These are phyloP conservation scores for Cordilura impudica DNA, from an alignment of 2,888 invertebrate genomes.

Conservation along the genomic window DNA sequence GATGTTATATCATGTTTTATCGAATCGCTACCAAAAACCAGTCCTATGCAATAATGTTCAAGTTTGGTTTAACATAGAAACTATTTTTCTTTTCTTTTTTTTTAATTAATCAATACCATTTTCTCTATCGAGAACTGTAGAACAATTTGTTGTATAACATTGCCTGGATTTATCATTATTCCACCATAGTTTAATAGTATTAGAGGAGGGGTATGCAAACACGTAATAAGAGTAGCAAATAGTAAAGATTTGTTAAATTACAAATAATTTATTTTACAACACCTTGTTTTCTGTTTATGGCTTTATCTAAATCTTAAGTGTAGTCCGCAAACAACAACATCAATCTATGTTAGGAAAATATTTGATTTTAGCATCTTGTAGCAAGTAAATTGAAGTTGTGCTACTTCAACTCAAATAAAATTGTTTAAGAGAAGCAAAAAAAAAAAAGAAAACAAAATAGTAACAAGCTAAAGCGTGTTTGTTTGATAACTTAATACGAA, in stretches of 20 bases:
- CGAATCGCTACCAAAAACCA: not conserved
- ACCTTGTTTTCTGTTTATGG: conserved; percentile 36
- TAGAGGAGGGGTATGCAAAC: not conserved
- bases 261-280: conserved; percentile 59
- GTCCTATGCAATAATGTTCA: too few species aligned
- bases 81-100: too few species aligned
- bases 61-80: too few species aligned
- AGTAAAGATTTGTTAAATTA: conserved; percentile 54
- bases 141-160: not conserved
- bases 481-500: conserved; percentile 55
- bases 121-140: not conserved
- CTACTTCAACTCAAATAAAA: not conserved
- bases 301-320: not conserved
- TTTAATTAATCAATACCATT: not conserved
- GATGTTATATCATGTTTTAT: not conserved
- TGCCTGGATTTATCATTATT: conserved; percentile 11
- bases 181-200: not conserved
- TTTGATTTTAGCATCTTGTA: conserved; percentile 45
- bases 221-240: conserved; percentile 39
- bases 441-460: not conserved
- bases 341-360: conserved; percentile 28
- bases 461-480: not conserved
- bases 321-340: conserved; percentile 4
- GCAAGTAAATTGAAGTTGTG: not conserved
- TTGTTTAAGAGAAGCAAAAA: not conserved